Conservation (phyloP, 2,113 vertebrate species). For the Chrysochloris asiatica region DNA sequence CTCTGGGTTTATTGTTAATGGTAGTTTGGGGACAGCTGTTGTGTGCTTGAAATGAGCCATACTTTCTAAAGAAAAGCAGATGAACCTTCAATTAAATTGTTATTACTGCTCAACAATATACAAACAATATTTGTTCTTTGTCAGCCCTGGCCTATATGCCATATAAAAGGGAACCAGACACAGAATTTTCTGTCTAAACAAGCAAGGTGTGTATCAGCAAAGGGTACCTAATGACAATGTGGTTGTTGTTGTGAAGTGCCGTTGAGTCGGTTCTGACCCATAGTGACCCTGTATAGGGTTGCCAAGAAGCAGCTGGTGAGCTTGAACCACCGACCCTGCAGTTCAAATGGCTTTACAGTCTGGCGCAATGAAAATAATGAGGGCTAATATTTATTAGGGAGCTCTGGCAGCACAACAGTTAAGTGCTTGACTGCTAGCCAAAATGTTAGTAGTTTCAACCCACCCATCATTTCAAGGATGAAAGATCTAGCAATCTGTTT, state of each 20-base stretch:
- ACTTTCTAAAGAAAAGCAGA: slow-evolving; percentile 49
- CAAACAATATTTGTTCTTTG: slow-evolving; percentile 46
- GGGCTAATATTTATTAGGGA: background rate
- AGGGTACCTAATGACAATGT: background rate
- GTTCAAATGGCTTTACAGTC: no score
- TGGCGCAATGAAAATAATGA: no score
- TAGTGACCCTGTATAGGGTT: no score
- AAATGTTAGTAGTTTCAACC: background rate
- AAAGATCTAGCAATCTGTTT: background rate
- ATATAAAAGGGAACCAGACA: background rate
- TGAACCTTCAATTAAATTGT: slow-evolving; percentile 36
- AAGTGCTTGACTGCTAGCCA: background rate
- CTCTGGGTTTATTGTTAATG: slow-evolving; percentile 24
- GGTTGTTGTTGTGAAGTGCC: no score
- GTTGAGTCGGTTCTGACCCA: no score
- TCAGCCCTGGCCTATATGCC: background rate
- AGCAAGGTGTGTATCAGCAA: slow-evolving; percentile 4
- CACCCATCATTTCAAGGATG: background rate
- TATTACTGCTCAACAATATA: slow-evolving; percentile 38
- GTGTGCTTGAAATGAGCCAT: slow-evolving; percentile 23
- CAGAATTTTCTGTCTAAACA: slow-evolving; percentile 15
- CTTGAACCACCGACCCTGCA: no score
- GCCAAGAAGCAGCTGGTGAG: no score
- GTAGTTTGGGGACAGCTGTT: background rate
- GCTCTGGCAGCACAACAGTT: background rate